phyloP scores from a whole-genome alignment of 2,888 invertebrate species.

The Perizoma flavofasciatum region DNA sequence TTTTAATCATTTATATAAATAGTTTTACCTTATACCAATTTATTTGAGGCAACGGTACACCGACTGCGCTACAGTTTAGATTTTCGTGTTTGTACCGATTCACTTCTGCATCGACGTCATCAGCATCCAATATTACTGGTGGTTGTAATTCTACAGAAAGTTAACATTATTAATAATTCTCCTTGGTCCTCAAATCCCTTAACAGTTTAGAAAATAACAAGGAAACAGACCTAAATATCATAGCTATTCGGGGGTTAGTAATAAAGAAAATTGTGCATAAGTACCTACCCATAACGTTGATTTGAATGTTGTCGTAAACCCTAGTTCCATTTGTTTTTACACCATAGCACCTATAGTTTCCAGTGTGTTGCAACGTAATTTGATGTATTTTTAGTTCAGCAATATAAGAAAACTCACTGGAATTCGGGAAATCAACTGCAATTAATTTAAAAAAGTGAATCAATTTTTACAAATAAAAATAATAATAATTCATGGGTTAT shows the following conservation, averaged over 20 bases:
- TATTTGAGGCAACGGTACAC: constrained; percentile 86
- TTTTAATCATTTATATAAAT: neutral
- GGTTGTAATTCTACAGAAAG: constrained; percentile 45
- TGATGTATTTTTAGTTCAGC: constrained; percentile 57
- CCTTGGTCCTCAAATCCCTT: neutral
- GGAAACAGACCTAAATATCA: too few species aligned
- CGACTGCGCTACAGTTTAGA: constrained; percentile 81
- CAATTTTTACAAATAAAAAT: too few species aligned
- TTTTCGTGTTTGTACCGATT: constrained; percentile 48
- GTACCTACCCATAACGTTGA: constrained; percentile 59
- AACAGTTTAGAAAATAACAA: neutral
- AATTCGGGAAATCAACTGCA: constrained; percentile 50
- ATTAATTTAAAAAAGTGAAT: constrained; percentile 22
- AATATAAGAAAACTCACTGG: constrained; percentile 50
- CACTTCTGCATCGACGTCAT: constrained; percentile 48
- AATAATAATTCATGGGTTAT: neutral
- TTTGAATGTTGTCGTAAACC: constrained; percentile 43
- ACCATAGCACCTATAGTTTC: constrained; percentile 61
- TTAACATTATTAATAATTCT: constrained; percentile 4
- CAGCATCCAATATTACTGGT: constrained; percentile 49
- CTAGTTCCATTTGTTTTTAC: constrained; percentile 37
- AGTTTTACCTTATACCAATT: constrained; percentile 87
- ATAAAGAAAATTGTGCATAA: too few species aligned
- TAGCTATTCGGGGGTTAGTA: too few species aligned
- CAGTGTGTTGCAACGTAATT: constrained; percentile 53